Evolutionary conservation across 2,888 invertebrate genomes (phyloP), one percentile per base, ranked within the genome.

Genomic region (Dinocampus coccinellae): DNA sequence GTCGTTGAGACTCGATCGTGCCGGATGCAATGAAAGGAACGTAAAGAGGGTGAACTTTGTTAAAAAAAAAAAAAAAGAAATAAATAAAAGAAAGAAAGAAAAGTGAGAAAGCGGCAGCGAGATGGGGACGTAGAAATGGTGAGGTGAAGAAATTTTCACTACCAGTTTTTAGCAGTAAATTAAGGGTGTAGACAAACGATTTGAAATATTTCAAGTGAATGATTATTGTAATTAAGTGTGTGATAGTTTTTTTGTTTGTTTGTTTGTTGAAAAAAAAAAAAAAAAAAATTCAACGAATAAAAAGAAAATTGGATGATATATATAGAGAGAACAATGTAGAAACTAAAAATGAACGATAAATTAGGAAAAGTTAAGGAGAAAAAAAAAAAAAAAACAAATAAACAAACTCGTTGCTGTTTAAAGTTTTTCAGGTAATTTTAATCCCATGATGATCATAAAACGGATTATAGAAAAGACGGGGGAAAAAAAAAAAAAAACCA

Each of bases 151-250:
- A 26, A 57, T 57, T n/a, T 9, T 16, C n/a, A 20, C 4, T 58
- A 13, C 13, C 3, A 58, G 58, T 34, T 9, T 58, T 58, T 52
- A 47, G 47, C 72, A 68, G 74, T 75, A 74, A 77, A 76, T 73
- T 73, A 75, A 76, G n/a, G n/a, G 76, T 42, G 36, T 58, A 70
- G 67, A 55, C 22, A 57, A 62, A 66, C 42, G 47, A 64, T 55
- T 58, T 58, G 16, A 58, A 26, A 24, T 13, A 22, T 26, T 26
- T 22, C 53, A 11, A 24, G 22, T 26, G 53, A 39, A 53, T 22
- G 39, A 20, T 36, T 39, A 33, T 39, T 9, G 26, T 36, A 29
- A 9, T n/a, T 13, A 10, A 65, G 55, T 11, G 57, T 57, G 7
- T 42, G 16, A 22, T 22, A 33, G 13, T 57, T 62, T 62, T 42